Conservation (phyloP, 1,140 invertebrate species). For the Zelostemma sp. region DNA sequence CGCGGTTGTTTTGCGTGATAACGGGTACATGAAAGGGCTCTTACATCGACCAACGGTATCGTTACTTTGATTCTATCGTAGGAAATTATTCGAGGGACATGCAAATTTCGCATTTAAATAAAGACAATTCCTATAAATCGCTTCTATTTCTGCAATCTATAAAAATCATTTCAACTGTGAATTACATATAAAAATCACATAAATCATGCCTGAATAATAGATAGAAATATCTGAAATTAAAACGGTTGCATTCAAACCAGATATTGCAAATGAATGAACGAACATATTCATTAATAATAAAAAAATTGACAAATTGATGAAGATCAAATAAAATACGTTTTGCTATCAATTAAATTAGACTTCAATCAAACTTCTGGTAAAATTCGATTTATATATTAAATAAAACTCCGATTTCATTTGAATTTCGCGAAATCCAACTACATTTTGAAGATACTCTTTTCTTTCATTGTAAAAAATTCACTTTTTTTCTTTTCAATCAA, state of each 20-base stretch:
- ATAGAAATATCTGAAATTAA: too few relatives aligned
- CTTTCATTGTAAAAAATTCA: neutral
- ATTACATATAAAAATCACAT: too few relatives aligned
- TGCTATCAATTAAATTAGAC: neutral
- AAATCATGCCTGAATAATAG: too few relatives aligned
- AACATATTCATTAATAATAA: too few relatives aligned
- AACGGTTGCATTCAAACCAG: too few relatives aligned
- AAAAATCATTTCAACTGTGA: too few relatives aligned
- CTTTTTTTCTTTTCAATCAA: neutral
- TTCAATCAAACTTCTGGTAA: neutral
- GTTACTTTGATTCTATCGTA: neutral
- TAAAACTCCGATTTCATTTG: neutral
- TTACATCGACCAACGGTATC: neutral
- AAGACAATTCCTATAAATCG: neutral
- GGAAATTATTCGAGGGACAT: neutral
- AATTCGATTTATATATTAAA: neutral
- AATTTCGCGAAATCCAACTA: too few relatives aligned
- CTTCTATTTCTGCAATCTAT: too few relatives aligned
- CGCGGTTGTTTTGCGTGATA: constrained; percentile 12
- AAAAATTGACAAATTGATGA: too few relatives aligned
- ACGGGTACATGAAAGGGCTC: constrained; percentile 4
- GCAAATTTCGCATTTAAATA: neutral
- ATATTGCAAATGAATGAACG: too few relatives aligned
- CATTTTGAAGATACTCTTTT: too few relatives aligned
- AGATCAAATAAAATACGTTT: too few relatives aligned